phyloP scores from a whole-genome alignment of 2,113 vertebrate genomes.

The Hemicordylus capensis region DNA sequence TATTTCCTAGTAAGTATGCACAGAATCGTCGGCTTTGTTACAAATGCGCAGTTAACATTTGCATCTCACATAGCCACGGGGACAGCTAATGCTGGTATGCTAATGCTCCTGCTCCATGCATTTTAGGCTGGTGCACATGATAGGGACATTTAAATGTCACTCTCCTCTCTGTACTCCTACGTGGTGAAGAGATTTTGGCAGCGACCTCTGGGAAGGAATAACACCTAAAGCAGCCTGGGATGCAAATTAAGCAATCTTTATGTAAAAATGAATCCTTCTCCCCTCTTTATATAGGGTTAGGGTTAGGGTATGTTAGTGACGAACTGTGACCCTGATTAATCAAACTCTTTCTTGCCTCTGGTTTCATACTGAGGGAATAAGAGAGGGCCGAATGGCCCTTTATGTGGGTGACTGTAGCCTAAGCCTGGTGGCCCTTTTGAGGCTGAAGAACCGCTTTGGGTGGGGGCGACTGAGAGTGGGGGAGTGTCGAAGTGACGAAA shows the following conservation, averaged over 20 bases:
- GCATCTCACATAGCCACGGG: background rate
- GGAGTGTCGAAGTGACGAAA: no score
- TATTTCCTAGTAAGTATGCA: background rate
- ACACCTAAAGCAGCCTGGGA: background rate
- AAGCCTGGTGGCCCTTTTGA: no score
- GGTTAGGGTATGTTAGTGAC: no score
- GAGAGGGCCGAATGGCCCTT: no score
- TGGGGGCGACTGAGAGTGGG: no score
- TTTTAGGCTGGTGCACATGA: background rate
- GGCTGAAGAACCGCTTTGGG: no score
- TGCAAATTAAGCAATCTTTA: background rate
- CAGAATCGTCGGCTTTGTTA: background rate
- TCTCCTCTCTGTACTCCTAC: background rate
- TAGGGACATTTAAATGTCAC: background rate
- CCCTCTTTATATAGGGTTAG: slow-evolving; percentile 9
- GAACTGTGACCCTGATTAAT: background rate
- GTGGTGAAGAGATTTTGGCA: background rate
- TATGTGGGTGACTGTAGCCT: no score
- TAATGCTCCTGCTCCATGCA: background rate
- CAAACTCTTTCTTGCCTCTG: background rate
- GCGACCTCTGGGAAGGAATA: background rate
- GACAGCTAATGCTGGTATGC: background rate
- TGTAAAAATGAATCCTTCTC: background rate
- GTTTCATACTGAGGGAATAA: background rate
- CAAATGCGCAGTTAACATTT: slow-evolving; percentile 1